phyloP scores from a whole-genome alignment of 1,140 invertebrate species.

The Platyscapa corneri region DNA sequence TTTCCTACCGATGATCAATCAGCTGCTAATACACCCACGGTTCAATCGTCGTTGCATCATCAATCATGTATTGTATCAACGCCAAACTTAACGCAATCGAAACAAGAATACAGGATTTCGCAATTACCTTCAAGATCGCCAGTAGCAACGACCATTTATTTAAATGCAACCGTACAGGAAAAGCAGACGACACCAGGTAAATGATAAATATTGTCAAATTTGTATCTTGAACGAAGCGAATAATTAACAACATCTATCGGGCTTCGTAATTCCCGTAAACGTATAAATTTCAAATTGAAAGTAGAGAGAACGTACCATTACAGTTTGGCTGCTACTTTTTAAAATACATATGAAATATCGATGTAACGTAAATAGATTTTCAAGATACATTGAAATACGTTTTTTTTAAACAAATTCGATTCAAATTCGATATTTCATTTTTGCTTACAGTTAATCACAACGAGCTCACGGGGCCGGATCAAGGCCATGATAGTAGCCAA shows the following conservation, averaged over 20 bases:
- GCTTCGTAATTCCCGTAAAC: too few relatives aligned
- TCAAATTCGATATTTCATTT: neutral
- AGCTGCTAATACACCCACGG: constrained; percentile 64
- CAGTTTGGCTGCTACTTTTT: too few relatives aligned
- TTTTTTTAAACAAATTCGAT: too few relatives aligned
- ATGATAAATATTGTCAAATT: neutral
- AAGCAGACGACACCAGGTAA: constrained; percentile 15
- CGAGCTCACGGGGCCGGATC: constrained; percentile 74
- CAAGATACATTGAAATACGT: too few relatives aligned
- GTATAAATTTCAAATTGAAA: too few relatives aligned
- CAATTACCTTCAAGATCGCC: constrained; percentile 66
- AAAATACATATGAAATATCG: neutral
- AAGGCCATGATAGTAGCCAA: constrained; percentile 76
- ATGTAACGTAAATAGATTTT: too few relatives aligned
- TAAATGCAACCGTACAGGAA: constrained; percentile 55
- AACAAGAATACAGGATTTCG: constrained; percentile 72
- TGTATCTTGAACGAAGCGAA: too few relatives aligned
- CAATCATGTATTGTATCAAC: constrained; percentile 83
- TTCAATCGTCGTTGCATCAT: constrained; percentile 69
- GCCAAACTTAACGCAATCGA: constrained; percentile 73
- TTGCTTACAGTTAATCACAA: neutral
- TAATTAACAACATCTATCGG: too few relatives aligned
- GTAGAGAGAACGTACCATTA: too few relatives aligned
- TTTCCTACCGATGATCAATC: constrained; percentile 62
- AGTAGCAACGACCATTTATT: constrained; percentile 64